Evolutionary conservation across 2,797 vertebrate species (phyloP).

Genomic region (Podarcis siculus): DNA sequence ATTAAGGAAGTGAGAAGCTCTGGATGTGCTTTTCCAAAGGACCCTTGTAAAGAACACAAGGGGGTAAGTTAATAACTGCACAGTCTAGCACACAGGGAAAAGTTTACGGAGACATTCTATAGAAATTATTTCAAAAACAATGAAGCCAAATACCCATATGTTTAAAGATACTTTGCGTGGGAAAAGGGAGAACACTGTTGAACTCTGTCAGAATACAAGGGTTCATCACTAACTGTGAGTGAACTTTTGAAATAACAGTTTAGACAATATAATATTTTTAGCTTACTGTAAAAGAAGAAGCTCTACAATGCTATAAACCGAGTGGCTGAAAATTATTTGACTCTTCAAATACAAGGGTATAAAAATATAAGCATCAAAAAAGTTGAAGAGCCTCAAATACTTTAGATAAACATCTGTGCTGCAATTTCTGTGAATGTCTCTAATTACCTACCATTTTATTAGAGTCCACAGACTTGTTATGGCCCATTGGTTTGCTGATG

Average conservation of each 20-base stretch:
- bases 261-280: not conserved
- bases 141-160: too few relatives aligned
- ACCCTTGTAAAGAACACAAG: too few relatives aligned
- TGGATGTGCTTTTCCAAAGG: too few relatives aligned
- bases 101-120: too few relatives aligned
- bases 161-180: too few relatives aligned
- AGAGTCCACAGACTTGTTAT: not conserved
- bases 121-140: too few relatives aligned
- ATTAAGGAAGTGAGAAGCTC: too few relatives aligned
- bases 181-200: not conserved
- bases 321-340: not conserved
- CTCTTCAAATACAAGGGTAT: not conserved
- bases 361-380: not conserved
- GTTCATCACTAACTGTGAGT: not conserved
- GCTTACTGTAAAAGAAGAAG: not conserved
- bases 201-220: not conserved
- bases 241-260: not conserved
- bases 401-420: slow-evolving; percentile 38
- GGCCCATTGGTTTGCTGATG: slow-evolving; percentile 6
- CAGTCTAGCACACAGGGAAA: too few relatives aligned
- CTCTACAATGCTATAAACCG: not conserved
- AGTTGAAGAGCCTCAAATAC: slow-evolving; percentile 3
- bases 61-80: too few relatives aligned
- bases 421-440: not conserved
- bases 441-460: slow-evolving; percentile 15